Evolutionary conservation across 2,797 vertebrate genomes (phyloP).

Genomic region (Lagorchestes hirsutus): DNA sequence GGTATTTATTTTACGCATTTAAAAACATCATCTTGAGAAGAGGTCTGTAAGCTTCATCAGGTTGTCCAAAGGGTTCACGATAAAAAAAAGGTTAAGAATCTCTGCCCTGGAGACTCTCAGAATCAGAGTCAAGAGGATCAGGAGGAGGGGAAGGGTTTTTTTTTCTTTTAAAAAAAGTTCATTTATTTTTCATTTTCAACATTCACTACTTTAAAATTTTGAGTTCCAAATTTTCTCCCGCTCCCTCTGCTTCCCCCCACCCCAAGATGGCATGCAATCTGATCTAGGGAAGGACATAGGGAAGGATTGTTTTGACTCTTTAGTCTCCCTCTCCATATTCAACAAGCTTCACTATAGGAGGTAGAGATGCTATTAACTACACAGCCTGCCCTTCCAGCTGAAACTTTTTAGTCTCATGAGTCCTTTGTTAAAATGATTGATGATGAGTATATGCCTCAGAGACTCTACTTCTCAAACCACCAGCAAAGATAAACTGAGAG

Average conservation of each 20-base stretch:
- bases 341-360: not conserved
- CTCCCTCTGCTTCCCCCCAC: too few relatives aligned
- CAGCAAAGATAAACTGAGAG: not conserved
- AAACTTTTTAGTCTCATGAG: not conserved
- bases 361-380: not conserved
- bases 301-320: not conserved
- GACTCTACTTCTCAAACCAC: not conserved
- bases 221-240: too few relatives aligned
- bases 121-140: not conserved
- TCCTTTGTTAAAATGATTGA: not conserved
- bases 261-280: too few relatives aligned
- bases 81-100: not conserved
- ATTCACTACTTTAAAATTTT: too few relatives aligned
- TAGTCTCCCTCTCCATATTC: not conserved
- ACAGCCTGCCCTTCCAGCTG: not conserved
- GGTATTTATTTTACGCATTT: not conserved
- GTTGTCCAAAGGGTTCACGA: not conserved
- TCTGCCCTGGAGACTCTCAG: not conserved
- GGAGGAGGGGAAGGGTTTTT: not conserved
- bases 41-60: not conserved
- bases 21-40: not conserved
- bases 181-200: too few relatives aligned
- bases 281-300: too few relatives aligned
- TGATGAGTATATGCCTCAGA: not conserved
- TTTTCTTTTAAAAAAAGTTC: too few relatives aligned